Evolutionary conservation across 2,113 vertebrate species (phyloP).

Genomic region (Rhodinocichla rosea): DNA sequence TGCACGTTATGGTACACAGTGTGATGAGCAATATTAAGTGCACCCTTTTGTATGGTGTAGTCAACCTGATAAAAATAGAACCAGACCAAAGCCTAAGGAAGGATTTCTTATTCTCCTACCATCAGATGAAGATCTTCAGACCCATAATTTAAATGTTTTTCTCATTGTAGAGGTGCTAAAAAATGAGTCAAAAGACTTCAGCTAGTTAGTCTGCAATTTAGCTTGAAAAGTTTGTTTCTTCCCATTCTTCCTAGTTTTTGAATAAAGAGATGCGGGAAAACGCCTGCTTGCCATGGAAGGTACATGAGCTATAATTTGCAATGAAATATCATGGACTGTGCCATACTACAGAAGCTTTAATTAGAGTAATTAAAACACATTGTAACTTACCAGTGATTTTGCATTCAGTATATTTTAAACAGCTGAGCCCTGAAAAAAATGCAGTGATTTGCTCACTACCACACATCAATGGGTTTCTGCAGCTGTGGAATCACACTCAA

Average conservation of each 20-base stretch:
- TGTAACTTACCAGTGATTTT: conserved; percentile 75
- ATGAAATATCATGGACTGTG: conserved; percentile 70
- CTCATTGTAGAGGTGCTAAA: conserved; percentile 41
- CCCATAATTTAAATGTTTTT: conserved; percentile 54
- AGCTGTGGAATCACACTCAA: conserved; percentile 65
- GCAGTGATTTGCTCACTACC: conserved; percentile 55
- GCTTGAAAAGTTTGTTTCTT: conserved; percentile 42
- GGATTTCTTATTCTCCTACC: conserved; percentile 11
- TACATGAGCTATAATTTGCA: conserved; percentile 67
- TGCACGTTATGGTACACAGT: not conserved
- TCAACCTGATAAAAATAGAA: conserved; percentile 39
- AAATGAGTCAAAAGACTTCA: conserved; percentile 38
- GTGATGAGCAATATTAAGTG: not conserved
- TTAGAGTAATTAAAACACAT: conserved; percentile 74
- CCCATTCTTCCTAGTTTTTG: conserved; percentile 24
- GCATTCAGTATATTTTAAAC: conserved; percentile 74
- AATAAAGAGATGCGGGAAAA: conserved; percentile 24
- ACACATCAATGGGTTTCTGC: conserved; percentile 63
- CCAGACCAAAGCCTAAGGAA: not conserved
- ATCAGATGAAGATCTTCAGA: conserved; percentile 18
- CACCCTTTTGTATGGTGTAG: not conserved
- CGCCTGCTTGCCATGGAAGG: conserved; percentile 23
- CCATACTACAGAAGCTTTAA: conserved; percentile 72
- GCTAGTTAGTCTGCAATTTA: conserved; percentile 41
- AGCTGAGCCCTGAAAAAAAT: conserved; percentile 72